These are phyloP conservation scores for Euura lappo DNA, from an alignment of 1,140 invertebrate species.

Conservation along the genomic window DNA sequence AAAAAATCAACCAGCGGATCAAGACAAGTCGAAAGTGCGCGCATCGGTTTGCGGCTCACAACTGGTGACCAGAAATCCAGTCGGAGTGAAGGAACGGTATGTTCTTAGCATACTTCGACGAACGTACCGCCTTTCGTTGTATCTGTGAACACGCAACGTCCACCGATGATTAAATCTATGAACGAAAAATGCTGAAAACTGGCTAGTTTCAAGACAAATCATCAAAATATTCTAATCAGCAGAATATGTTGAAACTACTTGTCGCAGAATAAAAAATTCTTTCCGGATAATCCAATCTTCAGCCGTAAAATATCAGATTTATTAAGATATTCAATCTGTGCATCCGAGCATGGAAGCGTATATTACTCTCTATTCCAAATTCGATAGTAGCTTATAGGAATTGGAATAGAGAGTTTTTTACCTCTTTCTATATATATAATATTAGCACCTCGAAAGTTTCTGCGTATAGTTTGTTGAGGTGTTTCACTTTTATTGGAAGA, in stretches of 20 bases:
- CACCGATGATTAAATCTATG: not conserved
- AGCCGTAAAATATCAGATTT: no score
- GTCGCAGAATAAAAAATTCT: no score
- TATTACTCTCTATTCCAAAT: not conserved
- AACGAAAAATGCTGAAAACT: not conserved
- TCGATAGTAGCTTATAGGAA: not conserved
- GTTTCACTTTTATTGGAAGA: not conserved
- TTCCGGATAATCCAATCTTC: no score
- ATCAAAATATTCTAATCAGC: not conserved
- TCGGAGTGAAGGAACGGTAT: constrained; percentile 48
- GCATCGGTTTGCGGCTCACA: constrained; percentile 36
- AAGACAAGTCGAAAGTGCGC: constrained; percentile 35
- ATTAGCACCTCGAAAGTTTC: not conserved
- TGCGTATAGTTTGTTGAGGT: not conserved
- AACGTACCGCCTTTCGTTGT: constrained; percentile 43
- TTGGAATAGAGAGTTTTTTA: not conserved
- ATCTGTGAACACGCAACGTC: not conserved
- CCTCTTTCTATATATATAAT: no score
- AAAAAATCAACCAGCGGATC: not conserved
- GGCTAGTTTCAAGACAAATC: not conserved
- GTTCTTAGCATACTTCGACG: constrained; percentile 45
- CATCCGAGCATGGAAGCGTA: no score
- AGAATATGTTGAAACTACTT: no score
- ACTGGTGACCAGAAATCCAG: constrained; percentile 52
- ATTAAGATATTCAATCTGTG: no score